Percentiles rank a stretch among this genome's conserved stretches.
phyloP scores from a whole-genome alignment of 2,888 invertebrate genomes.

The Hydropsyche betteni region DNA sequence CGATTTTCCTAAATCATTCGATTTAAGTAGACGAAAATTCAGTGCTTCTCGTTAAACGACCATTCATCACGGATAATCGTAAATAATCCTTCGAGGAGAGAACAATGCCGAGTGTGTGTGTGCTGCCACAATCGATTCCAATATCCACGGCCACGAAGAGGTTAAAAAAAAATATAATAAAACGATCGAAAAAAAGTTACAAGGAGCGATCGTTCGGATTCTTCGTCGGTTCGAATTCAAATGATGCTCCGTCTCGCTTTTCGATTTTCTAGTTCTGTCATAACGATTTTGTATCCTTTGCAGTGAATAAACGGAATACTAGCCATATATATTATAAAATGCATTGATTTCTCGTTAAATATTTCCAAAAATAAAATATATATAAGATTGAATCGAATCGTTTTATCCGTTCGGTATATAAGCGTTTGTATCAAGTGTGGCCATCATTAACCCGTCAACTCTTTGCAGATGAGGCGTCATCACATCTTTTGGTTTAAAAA shows the following conservation, averaged over 20 bases:
- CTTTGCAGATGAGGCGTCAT: no score
- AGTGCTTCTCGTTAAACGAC: conserved; percentile 24
- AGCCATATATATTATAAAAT: no score
- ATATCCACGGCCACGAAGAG: conserved; percentile 22
- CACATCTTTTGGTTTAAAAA: no score
- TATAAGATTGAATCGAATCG: no score
- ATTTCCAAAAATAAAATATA: background rate
- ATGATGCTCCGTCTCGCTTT: conserved; percentile 4
- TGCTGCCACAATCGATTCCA: conserved; percentile 33
- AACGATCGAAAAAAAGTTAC: background rate
- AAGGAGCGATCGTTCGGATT: conserved; percentile 11
- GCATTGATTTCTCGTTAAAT: background rate
- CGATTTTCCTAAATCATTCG: no score
- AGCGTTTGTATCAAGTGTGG: no score
- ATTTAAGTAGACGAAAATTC: background rate
- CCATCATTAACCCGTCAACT: no score
- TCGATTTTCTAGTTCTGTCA: background rate
- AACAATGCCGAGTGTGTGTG: conserved; percentile 31
- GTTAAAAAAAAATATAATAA: conserved; percentile 6
- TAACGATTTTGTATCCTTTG: background rate
- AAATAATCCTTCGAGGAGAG: conserved; percentile 33
- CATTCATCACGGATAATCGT: conserved; percentile 34
- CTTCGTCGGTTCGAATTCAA: conserved; percentile 19
- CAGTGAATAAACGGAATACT: no score
- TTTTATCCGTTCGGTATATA: no score